Evolutionary conservation across 2,797 vertebrate genomes (phyloP), one percentile per base, ranked within the genome.

Genomic region (Acipenser oxyrinchus): DNA sequence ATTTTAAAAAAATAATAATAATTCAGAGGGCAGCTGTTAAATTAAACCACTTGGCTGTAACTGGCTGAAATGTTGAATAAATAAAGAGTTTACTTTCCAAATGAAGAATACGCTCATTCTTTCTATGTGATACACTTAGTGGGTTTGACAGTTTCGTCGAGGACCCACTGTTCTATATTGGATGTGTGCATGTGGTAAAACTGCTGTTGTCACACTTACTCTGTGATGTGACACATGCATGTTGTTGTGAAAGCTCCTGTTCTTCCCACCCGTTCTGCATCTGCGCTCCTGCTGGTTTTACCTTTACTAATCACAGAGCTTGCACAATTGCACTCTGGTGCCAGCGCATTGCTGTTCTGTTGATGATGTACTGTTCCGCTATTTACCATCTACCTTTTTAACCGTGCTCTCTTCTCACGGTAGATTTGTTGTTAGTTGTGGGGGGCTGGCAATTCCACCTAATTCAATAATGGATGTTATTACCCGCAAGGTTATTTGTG

Each of bases 161-260:
- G 89, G 89, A 90, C 86, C 84, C 83, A 78, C 84, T 86, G 83
- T 87, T 87, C 85, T 80, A 37, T 5, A 70, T 70, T 82, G 82
- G 72, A 79, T 82, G 74, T 77, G 81, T 83, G 92, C 92, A 94
- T 93, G 93, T 75, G 23, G 65, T 81, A 80, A 70, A 76, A 71
- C 63, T 70, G 68, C 57, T 77, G 62, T 70, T 78, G 72, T 77
- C 6, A 15, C 80, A 68, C 78, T 67, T 78, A 7, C 11, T 68
- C 13, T 68, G 68, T 71, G 37, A 73, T 59, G 63, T 74, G 77
- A 74, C 68, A 69, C 57, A 78, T 87, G 90, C 90, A 91, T 87
- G 86, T 75, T 71, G 66, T 77, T 69, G 72, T 74, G 72, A 72
- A 69, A 62, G 8, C 18, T 10, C 48, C 18, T 62, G 18, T 62